Percentiles rank a stretch among this genome's conserved stretches.
Conservation (phyloP, 2,113 vertebrate genomes). For the Holacanthus passer region DNA sequence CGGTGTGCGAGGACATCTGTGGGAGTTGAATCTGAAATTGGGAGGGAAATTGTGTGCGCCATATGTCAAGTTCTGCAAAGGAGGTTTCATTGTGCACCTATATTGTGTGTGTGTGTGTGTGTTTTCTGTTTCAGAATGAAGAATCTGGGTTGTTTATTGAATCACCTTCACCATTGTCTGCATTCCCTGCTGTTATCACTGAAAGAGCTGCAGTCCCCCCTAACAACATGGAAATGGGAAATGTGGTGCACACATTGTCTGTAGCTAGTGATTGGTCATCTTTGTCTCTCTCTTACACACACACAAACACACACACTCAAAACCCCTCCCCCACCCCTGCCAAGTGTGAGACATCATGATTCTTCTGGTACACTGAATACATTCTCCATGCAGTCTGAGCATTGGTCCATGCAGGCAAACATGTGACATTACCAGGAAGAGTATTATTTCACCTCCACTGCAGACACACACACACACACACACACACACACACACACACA, state of each 20-base stretch:
- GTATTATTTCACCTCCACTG: conserved; percentile 52
- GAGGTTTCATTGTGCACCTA: conserved; percentile 70
- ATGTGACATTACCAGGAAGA: conserved; percentile 71
- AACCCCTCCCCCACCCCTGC: conserved; percentile 67
- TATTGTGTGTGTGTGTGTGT: conserved; percentile 47
- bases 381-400: conserved; percentile 73
- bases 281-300: conserved; percentile 55
- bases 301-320: conserved; percentile 46
- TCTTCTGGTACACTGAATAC: conserved; percentile 78
- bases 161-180: conserved; percentile 74
- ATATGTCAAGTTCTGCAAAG: conserved; percentile 84
- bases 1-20: conserved; percentile 74
- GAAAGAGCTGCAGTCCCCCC: conserved; percentile 60
- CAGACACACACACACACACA: conserved; percentile 40
- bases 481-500: conserved; percentile 43
- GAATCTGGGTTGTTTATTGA: conserved; percentile 74
- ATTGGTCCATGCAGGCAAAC: conserved; percentile 62
- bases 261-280: conserved; percentile 74
- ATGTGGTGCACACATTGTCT: conserved; percentile 72
- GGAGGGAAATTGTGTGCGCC: conserved; percentile 80
- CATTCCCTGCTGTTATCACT: conserved; percentile 66
- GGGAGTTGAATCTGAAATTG: conserved; percentile 82
- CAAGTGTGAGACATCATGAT: conserved; percentile 74
- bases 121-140: conserved; percentile 65
- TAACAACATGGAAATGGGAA: conserved; percentile 70